Evolutionary conservation across 1,140 invertebrate species (phyloP), one percentile per base, ranked within the genome.

Genomic region (Daktulosphaira vitifoliae): DNA sequence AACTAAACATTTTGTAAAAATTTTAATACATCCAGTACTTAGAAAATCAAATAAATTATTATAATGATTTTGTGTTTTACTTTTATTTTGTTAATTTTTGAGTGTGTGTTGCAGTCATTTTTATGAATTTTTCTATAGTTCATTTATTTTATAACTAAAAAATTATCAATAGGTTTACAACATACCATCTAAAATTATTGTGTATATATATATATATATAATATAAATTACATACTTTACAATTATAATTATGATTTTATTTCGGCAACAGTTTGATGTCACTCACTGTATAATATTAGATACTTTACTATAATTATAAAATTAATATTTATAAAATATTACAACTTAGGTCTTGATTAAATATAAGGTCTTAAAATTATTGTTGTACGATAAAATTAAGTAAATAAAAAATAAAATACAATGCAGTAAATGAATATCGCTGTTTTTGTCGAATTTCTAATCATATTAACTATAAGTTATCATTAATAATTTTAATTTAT

Each of bases 401-500:
- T 3, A 62, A 46, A 46, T 62, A 62, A 44, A 38, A 26, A 59
- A 62, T 44, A 44, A 62, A 46, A 48, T 46, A 62, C 46, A 62
- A 46, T 62, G 56, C 56, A 62, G 56, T 62, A 20, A 62, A 62
- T 46, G 56, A 62, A 62, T 62, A 62, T 62, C 56, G 56, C 56
- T 62, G 56, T 48, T 56, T 56, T 62, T 62, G 56, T 62, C 56
- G 56, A 62, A 62, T 62, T 62, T 62, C 56, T 62, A 62, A 62
- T 62, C 56, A 62, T 62, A 62, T 62, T 62, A 62, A 62, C 26
- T 62, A 48, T 62, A 62, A 62, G 56, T 62, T 62, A 62, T 62
- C 56, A 62, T 62, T 62, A 62, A 46, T 62, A 46, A 62, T 48
- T 62, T 62, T 62, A 48, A 62, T 62, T 62, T 62, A 62, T 62